These are phyloP conservation scores for Gavialis gangeticus DNA, from an alignment of 2,113 vertebrate genomes.

Conservation along the genomic window DNA sequence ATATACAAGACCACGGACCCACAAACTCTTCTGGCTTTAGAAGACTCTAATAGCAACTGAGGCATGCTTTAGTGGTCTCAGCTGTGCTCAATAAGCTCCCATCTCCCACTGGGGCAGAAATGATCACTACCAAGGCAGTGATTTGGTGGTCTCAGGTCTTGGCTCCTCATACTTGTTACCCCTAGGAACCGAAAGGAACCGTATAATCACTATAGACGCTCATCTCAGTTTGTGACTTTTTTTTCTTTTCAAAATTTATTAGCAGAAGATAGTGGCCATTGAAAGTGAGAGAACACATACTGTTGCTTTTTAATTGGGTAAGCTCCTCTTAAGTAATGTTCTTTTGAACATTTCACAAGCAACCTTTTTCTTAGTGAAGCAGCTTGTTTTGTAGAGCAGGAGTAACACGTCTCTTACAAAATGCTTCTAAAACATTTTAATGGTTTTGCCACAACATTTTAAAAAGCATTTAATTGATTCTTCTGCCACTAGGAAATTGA, in stretches of 20 bases:
- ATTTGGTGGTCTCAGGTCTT: not conserved
- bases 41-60: not conserved
- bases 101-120: not conserved
- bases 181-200: not conserved
- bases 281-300: rapidly evolving
- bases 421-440: not conserved
- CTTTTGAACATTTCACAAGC: not conserved
- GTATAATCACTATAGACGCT: not conserved
- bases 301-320: not conserved
- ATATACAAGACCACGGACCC: not conserved
- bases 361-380: not conserved
- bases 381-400: not conserved
- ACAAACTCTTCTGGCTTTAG: not conserved
- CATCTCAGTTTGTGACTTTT: not conserved
- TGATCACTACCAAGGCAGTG: not conserved
- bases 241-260: not conserved
- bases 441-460: not conserved
- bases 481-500: not conserved
- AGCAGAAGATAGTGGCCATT: not conserved
- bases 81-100: not conserved
- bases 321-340: rapidly evolving
- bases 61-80: not conserved
- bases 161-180: not conserved
- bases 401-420: not conserved
- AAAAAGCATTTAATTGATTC: not conserved